Conservation (phyloP, 1,140 invertebrate species). For the Delia radicum region DNA sequence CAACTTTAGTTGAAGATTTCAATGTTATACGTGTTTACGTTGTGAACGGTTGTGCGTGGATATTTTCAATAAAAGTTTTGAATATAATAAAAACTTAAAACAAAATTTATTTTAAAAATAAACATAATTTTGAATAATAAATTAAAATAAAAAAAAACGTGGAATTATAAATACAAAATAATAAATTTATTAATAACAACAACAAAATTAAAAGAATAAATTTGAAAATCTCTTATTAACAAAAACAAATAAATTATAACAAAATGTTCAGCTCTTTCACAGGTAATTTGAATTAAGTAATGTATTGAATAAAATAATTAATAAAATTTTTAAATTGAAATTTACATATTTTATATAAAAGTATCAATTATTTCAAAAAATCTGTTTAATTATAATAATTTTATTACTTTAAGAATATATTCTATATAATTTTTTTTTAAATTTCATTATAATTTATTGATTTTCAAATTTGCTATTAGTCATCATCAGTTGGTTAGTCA, state of each 20-base stretch:
- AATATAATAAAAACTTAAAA: neutral
- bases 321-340: neutral
- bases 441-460: neutral
- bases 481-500: neutral
- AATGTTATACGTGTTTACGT: neutral
- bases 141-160: constrained; percentile 1
- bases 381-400: neutral
- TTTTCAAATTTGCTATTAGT: neutral
- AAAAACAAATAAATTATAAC: neutral
- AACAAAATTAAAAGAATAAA: neutral
- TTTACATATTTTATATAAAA: neutral
- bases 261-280: constrained; percentile 49
- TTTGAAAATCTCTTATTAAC: neutral
- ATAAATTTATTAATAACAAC: neutral
- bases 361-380: neutral
- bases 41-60: neutral
- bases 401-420: neutral
- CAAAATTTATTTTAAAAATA: neutral
- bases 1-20: neutral
- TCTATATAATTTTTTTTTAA: neutral
- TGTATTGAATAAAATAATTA: neutral
- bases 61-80: neutral
- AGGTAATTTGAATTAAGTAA: constrained; percentile 40
- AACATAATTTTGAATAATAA: neutral
- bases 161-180: neutral